Conservation (phyloP, 37 sponge, comb jelly and placozoan species). For the Ianthella basta region DNA sequence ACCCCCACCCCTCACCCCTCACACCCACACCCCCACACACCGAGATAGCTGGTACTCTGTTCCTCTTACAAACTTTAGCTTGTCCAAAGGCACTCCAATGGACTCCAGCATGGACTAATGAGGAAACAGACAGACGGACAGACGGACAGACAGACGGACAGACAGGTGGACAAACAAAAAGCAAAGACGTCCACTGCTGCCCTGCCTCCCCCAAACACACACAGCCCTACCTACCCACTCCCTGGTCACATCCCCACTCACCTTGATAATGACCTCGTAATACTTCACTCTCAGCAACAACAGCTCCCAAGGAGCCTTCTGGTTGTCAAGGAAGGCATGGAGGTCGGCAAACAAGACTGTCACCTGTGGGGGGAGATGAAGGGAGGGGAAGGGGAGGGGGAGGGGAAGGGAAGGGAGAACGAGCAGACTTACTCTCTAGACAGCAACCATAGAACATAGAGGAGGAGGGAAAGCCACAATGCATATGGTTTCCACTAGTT, state of each 20-base stretch:
- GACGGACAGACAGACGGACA: neutral
- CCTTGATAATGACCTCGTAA: conserved; percentile 92
- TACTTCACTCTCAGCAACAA: conserved; percentile 81
- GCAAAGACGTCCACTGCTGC: neutral
- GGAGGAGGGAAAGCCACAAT: no score
- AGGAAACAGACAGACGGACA: neutral
- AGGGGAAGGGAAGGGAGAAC: no score
- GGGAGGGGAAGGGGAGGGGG: no score
- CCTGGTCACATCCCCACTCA: neutral
- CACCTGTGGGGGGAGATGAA: conserved; percentile 50
- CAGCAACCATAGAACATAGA: no score
- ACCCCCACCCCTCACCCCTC: neutral
- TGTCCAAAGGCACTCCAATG: conserved; percentile 89
- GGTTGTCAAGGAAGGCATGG: conserved; percentile 96
- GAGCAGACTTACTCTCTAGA: no score
- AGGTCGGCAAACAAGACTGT: conserved; percentile 94
- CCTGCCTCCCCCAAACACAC: no score
- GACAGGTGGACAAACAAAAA: neutral
- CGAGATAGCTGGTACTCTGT: neutral
- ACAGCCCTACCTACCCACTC: neutral
- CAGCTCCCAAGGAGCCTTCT: conserved; percentile 96
- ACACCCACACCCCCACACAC: neutral
- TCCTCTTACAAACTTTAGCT: conserved; percentile 80
- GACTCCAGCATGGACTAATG: conserved; percentile 87
- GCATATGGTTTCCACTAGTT: no score